phyloP scores from a whole-genome alignment of 2,888 invertebrate genomes.

The Epsilonema sp. region DNA sequence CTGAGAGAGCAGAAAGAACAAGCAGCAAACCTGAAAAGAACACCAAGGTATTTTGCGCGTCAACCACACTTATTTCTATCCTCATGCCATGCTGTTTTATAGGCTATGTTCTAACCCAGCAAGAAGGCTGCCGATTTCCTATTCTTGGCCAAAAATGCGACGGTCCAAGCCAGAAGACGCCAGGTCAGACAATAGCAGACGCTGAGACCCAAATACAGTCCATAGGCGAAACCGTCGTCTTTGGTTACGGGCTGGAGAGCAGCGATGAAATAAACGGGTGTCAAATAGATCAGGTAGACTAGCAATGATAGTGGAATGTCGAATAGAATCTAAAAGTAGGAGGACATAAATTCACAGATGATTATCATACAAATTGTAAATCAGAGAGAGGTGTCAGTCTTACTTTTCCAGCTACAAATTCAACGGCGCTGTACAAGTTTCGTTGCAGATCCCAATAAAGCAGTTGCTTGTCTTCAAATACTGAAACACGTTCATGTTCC shows the following conservation, averaged over 20 bases:
- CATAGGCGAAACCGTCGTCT: conserved; percentile 7
- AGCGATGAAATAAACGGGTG: conserved; percentile 45
- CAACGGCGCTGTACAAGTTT: too few relatives aligned
- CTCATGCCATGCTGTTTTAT: too few relatives aligned
- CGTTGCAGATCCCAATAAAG: too few relatives aligned
- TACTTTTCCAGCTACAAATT: too few relatives aligned
- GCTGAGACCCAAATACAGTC: conserved; percentile 5
- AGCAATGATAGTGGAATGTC: conserved; percentile 55
- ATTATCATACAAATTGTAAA: too few relatives aligned
- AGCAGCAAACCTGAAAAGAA: conserved; percentile 3
- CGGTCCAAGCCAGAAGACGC: conserved; percentile 9
- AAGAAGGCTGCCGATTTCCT: neutral
- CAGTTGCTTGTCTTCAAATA: too few relatives aligned
- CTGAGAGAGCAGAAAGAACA: neutral
- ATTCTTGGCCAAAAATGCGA: neutral
- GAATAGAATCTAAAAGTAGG: conserved; percentile 49
- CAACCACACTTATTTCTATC: too few relatives aligned
- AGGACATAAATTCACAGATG: too few relatives aligned
- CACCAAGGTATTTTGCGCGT: too few relatives aligned
- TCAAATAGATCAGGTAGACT: conserved; percentile 60
- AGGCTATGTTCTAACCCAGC: too few relatives aligned
- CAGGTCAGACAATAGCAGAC: conserved; percentile 7
- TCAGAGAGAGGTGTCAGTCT: too few relatives aligned
- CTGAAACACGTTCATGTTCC: too few relatives aligned
- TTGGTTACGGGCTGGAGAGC: conserved; percentile 17